Evolutionary conservation across 2,113 vertebrate genomes (phyloP), one percentile per base, ranked within the genome.

Genomic region (Corythornis madagascariensis): DNA sequence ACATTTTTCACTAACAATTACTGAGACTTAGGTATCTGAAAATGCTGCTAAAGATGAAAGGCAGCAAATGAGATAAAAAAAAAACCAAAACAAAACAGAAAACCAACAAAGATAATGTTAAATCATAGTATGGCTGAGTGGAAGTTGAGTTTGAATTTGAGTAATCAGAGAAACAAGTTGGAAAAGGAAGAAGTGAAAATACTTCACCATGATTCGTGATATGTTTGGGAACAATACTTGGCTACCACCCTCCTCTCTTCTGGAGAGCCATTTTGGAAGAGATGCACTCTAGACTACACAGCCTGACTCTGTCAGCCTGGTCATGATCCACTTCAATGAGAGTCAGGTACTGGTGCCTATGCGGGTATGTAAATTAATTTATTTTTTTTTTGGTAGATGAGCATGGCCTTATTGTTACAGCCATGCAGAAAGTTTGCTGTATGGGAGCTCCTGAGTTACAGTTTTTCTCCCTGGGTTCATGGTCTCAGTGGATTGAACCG

Each of bases 341-440:
- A 72, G 13, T 57, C 31, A 35, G 5, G 3, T 42, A 6, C 25
- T 13, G 29, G 3, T 89, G 28, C n/a, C 10, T 87, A 31, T 0
- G 5, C 7, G 19, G 59, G 4, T 60, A 8, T 60, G 31, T 64
- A 56, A 71, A 47, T 31, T 0, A 65, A 63, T 66, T 35, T 35
- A 11, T 0, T 2, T 29, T 69, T 60, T 67, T 70, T 69, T 52
- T 35, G 65, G 10, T 9, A n/a, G 16, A 11, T 43, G 0, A 0
- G 3, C 56, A 10, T 85, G 82, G 24, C 25, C 33, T 71, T 79
- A 16, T 26, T 64, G 16, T 72, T 63, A 38, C 22, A 94, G 40
- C 11, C 9, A 25, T 67, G 42, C 26, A 45, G 43, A 48, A 67
- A 10, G 11, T 71, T 77, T 89, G 10, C 16, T 63, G 7, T 42